Evolutionary conservation across 2,113 vertebrate species (phyloP), one percentile per base, ranked within the genome.

Genomic region (Pardalotus punctatus): DNA sequence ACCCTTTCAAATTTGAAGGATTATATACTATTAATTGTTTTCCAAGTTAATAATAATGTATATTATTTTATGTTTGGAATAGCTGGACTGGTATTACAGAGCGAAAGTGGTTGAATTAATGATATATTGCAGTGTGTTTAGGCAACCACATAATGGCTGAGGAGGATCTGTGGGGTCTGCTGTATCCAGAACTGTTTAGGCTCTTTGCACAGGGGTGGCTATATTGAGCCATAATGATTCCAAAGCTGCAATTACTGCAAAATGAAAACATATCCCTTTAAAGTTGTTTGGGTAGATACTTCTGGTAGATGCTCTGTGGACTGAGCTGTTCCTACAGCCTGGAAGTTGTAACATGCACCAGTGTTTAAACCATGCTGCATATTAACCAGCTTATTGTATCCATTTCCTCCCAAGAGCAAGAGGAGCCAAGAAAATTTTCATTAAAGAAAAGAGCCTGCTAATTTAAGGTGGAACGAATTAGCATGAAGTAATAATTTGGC

Each of bases 401-500:
- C 16, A 3, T 69, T 85, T 92, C 54, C 66, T 73, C 62, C 15
- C 11, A 57, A 57, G 36, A 6, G 27, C 35, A 40, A 36, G 20
- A 47, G 38, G 29, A 91, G 85, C 90, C 79, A 90, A 95, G 78
- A 72, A 93, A 65, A 48, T 17, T 65, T 93, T 87, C 24, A n/a
- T 90, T 87, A 91, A 64, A 93, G 47, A 90, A 93, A 72, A 16
- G 51, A 80, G 80, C 62, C 54, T 31, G 10, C 85, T 88, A 84
- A 96, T 91, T 94, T 77, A 67, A 91, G 53, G 45, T 90, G 40
- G 79, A 92, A 77, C 19, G 42, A 94, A 51, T 35, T 31, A 43
- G 74, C 47, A 45, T 93, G 90, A 95, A 88, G 81, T 87, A 93
- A 94, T 82, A 77, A 73, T 92, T 96, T 94, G 93, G 87, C 81